phyloP scores from a whole-genome alignment of 2,797 vertebrate genomes.

The Cyclopterus lumpus region DNA sequence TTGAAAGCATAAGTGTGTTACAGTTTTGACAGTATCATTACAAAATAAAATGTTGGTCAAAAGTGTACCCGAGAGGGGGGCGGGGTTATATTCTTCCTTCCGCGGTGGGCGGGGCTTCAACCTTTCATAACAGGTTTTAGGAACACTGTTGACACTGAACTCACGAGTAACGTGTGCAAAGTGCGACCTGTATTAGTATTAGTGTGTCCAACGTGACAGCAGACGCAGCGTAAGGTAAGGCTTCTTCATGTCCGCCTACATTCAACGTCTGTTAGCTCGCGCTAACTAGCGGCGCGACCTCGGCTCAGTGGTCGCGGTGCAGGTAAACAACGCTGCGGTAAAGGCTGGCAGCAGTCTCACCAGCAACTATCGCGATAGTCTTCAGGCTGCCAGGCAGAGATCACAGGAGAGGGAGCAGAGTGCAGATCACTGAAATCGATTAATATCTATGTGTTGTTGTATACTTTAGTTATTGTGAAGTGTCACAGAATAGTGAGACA shows the following conservation, averaged over 20 bases:
- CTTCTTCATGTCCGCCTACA: not conserved
- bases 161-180: not conserved
- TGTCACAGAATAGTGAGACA: not conserved
- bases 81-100: not conserved
- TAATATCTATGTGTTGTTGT: not conserved
- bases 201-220: not conserved
- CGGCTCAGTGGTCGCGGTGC: rapidly evolving
- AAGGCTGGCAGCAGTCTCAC: not conserved
- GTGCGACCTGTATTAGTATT: rapidly evolving
- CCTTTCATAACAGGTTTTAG: constrained; percentile 14
- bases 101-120: constrained; percentile 6
- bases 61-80: not conserved
- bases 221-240: constrained; percentile 30
- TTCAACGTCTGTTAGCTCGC: not conserved
- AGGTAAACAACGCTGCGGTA: no score
- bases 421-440: not conserved
- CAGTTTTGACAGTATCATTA: not conserved
- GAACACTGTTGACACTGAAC: not conserved
- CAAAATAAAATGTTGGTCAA: not conserved
- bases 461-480: not conserved
- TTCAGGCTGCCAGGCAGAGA: no score
- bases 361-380: not conserved
- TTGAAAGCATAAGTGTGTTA: not conserved
- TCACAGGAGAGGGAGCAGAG: not conserved
- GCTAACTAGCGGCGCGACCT: not conserved